phyloP scores from a whole-genome alignment of 2,888 invertebrate species.

The Seira ritae region DNA sequence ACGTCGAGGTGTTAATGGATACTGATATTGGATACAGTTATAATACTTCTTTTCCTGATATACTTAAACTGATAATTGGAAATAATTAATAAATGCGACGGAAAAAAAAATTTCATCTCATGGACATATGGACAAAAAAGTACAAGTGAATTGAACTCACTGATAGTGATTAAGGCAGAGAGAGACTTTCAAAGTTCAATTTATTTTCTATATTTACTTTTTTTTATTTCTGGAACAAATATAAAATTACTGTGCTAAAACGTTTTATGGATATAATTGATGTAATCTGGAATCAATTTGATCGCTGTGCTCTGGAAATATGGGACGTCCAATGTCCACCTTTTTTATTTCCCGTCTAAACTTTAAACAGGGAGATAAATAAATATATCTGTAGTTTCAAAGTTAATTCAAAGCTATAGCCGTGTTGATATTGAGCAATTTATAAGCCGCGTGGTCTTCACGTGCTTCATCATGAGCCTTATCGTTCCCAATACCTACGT shows the following conservation, averaged over 20 bases:
- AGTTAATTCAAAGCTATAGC: too few relatives aligned
- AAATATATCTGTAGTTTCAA: too few relatives aligned
- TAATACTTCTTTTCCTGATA: too few relatives aligned
- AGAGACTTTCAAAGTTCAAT: constrained; percentile 27
- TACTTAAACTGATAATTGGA: too few relatives aligned
- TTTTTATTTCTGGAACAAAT: too few relatives aligned
- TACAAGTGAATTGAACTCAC: background rate
- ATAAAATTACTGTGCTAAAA: too few relatives aligned
- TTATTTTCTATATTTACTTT: constrained; percentile 3
- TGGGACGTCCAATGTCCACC: background rate
- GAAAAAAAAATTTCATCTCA: background rate
- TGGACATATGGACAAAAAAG: background rate
- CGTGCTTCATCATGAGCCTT: constrained; percentile 34
- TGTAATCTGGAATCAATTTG: too few relatives aligned
- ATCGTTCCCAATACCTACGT: background rate
- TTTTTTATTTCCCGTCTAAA: background rate
- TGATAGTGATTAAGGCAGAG: background rate
- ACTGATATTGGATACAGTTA: too few relatives aligned
- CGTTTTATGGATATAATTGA: too few relatives aligned
- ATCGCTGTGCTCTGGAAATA: too few relatives aligned
- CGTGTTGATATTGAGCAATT: background rate
- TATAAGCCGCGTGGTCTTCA: constrained; percentile 22
- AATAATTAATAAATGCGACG: background rate
- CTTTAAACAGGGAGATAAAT: too few relatives aligned
- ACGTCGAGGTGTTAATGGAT: too few relatives aligned